Conservation (phyloP, 2,113 vertebrate genomes). For the Dromas ardeola region DNA sequence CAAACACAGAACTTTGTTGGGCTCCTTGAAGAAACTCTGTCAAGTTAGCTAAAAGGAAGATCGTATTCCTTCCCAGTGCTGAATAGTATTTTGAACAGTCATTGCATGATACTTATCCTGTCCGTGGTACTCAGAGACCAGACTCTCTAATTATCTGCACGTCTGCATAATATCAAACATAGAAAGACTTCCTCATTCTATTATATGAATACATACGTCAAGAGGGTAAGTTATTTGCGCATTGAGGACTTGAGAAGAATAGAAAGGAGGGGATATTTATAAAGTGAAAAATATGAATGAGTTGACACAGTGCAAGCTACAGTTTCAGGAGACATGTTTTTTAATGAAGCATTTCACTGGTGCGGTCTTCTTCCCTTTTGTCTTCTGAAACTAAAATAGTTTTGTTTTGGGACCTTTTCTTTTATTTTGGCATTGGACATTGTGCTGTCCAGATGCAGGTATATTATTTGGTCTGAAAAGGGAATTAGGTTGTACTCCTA, state of each 20-base stretch:
- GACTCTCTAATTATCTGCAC: background rate
- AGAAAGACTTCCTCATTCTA: background rate
- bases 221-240: background rate
- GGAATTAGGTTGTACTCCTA: background rate
- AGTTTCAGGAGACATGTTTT: background rate
- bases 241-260: background rate
- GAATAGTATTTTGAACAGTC: background rate
- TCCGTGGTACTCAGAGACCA: background rate
- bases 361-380: background rate
- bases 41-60: background rate
- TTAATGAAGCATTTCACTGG: background rate
- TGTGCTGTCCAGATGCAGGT: background rate
- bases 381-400: background rate
- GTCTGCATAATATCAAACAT: background rate
- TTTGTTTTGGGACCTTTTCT: background rate
- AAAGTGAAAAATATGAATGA: background rate
- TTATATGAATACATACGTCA: background rate
- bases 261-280: background rate
- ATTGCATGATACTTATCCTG: background rate
- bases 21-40: background rate
- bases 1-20: background rate
- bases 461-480: background rate
- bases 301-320: background rate
- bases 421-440: background rate
- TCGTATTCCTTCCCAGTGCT: background rate